Base-by-base conservation (phyloP, 1,140 invertebrate genomes). In the Lepidurus apus region DNA sequence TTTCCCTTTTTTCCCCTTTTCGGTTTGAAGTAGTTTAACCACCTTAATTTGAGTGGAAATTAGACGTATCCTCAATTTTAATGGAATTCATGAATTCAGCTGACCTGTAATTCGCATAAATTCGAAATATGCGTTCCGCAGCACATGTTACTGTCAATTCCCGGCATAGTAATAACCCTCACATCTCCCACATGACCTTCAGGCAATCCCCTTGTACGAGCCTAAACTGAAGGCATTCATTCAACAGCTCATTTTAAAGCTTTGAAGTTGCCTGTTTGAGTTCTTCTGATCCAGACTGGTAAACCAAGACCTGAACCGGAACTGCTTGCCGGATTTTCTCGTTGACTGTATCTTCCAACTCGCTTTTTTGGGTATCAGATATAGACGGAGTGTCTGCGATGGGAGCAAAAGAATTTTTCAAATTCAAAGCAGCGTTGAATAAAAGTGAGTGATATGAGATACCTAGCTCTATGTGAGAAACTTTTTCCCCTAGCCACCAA, bases 51-150 rank as follows among this genome's bases (percentile, higher is more conserved):
- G 21, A 45, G 5, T 21, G 1, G 7, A n/a, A 74, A 43, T 42
- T 3, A 75, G 11, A 21, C 0, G 42, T 34, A 47, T 13, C 17
- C 8, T 13, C n/a, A 75, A 74, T 17, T n/a, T 76, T 43, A 74
- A 26, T 11, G 26, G n/a, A 53, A 24, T 74, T 6, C n/a, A 10
- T 78, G 1, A 17, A 74, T 2, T 45, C 21, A 75, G n/a, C 13
- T 77, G 74, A 89, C 88, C 88, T 95, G 93, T 73, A 95, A 85
- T 83, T 95, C 91, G 80, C 89, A 88, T 44, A 94, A 85, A 85
- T 93, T 93, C 4, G 87, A 87, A 2, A 95, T 91, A 85, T 95
- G 93, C 0, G 93, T 95, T 26, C 93, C 93, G 86, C 93, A 95
- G 84, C 93, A 95, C 88, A 94, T 90, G 82, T 93, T 93, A 45